Evolutionary conservation across 2,113 vertebrate species (phyloP).

Genomic region (Percopsis transmontana): DNA sequence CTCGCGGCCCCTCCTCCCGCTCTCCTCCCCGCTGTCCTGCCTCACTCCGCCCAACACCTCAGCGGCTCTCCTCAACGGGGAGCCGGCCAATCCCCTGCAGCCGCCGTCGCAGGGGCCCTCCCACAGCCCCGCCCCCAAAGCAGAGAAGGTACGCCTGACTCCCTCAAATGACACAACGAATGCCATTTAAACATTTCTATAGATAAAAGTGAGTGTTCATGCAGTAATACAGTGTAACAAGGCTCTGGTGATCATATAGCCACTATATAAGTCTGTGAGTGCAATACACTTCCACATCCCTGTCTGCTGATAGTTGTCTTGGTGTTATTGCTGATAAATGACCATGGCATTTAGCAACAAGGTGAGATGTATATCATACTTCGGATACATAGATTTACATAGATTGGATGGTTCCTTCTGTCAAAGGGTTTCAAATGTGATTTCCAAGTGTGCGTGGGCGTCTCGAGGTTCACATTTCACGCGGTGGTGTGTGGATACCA

Average conservation of each 20-base stretch:
- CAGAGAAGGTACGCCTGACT: slow-evolving; percentile 85
- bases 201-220: no score
- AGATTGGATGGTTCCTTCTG: neutral
- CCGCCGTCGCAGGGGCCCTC: slow-evolving; percentile 73
- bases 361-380: neutral
- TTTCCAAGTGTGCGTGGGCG: neutral
- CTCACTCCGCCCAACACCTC: slow-evolving; percentile 92
- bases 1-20: slow-evolving; percentile 80
- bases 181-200: no score
- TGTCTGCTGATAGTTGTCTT: no score
- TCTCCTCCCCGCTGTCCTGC: slow-evolving; percentile 83
- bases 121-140: slow-evolving; percentile 69
- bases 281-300: no score
- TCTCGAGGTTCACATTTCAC: slow-evolving; percentile 13
- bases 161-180: no score
- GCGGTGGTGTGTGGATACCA: slow-evolving; percentile 14
- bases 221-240: no score
- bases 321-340: no score
- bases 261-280: no score
- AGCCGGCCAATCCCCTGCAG: slow-evolving; percentile 65
- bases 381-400: neutral
- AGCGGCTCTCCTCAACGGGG: slow-evolving; percentile 84
- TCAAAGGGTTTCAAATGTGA: neutral
- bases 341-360: no score
- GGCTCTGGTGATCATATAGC: no score